A percentile compares a stretch with the other conserved stretches of the same genome.
Evolutionary conservation across 2,888 invertebrate species (phyloP).

Genomic region (Tachina fera): DNA sequence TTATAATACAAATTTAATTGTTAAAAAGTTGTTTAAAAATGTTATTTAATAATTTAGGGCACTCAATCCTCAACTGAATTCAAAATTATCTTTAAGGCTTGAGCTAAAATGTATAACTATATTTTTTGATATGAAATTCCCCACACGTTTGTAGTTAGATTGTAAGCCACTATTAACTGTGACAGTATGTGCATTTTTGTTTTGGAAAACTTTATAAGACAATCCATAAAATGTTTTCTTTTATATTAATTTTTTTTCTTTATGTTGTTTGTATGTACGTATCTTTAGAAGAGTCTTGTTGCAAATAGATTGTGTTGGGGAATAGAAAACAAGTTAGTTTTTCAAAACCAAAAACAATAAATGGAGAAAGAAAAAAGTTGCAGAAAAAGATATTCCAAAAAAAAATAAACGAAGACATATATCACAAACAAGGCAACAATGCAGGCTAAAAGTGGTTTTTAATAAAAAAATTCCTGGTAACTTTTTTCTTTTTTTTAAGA

Average conservation of each 20-base stretch:
- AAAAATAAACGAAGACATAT: conserved; percentile 11
- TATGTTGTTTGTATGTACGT: conserved; percentile 25
- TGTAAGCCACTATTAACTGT: conserved; percentile 22
- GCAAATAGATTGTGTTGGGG: conserved; percentile 46
- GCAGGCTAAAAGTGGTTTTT: conserved; percentile 44
- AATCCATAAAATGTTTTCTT: conserved; percentile 57
- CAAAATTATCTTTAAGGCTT: too few relatives aligned
- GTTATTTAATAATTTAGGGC: too few relatives aligned
- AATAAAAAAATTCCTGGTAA: conserved; percentile 60
- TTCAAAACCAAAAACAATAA: conserved; percentile 51
- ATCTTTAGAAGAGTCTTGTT: conserved; percentile 42
- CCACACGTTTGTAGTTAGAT: not conserved
- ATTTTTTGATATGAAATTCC: conserved; percentile 11
- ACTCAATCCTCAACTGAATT: too few relatives aligned
- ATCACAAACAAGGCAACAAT: conserved; percentile 56
- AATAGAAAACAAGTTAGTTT: conserved; percentile 59
- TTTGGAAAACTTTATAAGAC: conserved; percentile 66
- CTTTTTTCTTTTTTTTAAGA: not conserved
- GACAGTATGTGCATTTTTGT: conserved; percentile 47
- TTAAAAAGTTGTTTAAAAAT: too few relatives aligned
- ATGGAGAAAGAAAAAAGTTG: conserved; percentile 28
- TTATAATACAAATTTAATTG: too few relatives aligned
- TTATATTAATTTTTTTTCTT: conserved; percentile 7
- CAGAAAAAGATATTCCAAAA: conserved; percentile 37
- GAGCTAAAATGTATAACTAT: not conserved